Evolutionary conservation across 2,888 invertebrate species (phyloP).

Genomic region (Apantesis nais): DNA sequence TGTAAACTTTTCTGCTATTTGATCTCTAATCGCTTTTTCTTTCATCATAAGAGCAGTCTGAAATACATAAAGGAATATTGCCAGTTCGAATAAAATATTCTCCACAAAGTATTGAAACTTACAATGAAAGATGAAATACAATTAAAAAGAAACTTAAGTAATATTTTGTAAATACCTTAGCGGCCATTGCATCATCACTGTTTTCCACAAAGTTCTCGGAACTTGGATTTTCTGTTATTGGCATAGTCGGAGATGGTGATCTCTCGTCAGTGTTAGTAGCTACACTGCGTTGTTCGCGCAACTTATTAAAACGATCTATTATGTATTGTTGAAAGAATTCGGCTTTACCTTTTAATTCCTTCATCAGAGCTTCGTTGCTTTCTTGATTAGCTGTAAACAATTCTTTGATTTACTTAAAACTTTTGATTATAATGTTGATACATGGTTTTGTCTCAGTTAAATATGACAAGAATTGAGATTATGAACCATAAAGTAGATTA

Average conservation of each 20-base stretch:
- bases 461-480: too few species aligned
- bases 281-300: slow-evolving; percentile 65
- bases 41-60: slow-evolving; percentile 83
- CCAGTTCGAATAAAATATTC: background rate
- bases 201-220: slow-evolving; percentile 66
- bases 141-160: background rate
- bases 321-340: slow-evolving; percentile 88
- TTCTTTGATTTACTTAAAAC: background rate
- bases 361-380: slow-evolving; percentile 85
- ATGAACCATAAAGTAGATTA: too few species aligned
- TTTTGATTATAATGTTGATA: background rate
- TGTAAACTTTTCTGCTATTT: slow-evolving; percentile 88
- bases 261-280: slow-evolving; percentile 67
- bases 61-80: slow-evolving; percentile 36
- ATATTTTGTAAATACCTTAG: slow-evolving; percentile 54
- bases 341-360: slow-evolving; percentile 87
- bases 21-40: slow-evolving; percentile 87
- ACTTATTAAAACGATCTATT: slow-evolving; percentile 79
- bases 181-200: slow-evolving; percentile 64
- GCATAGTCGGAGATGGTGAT: slow-evolving; percentile 17
- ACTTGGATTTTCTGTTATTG: slow-evolving; percentile 39
- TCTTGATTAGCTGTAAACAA: slow-evolving; percentile 73
- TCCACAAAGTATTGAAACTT: background rate
- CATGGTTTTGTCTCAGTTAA: background rate
- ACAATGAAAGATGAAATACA: background rate